phyloP scores from a whole-genome alignment of 2,888 invertebrate genomes.

The Pyrrhosoma nymphula region DNA sequence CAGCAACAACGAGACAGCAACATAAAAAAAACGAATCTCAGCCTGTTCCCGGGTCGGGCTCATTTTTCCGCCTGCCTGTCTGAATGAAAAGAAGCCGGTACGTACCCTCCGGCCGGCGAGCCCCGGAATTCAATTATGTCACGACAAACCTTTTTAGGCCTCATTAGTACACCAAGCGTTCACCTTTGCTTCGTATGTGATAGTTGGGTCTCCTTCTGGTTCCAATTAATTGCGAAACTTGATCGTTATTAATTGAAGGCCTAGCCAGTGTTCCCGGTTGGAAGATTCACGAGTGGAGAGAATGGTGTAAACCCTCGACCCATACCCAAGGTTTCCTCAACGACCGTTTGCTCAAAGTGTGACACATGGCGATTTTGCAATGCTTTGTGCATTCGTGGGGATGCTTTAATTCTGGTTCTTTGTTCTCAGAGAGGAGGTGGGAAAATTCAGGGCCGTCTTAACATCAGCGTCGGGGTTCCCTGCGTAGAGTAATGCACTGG shows the following conservation, averaged over 20 bases:
- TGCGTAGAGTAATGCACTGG: too few relatives aligned
- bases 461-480: too few relatives aligned
- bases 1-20: neutral
- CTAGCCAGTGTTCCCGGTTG: neutral
- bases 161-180: neutral
- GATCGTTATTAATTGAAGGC: constrained; percentile 2
- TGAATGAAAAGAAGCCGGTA: neutral
- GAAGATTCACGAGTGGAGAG: neutral
- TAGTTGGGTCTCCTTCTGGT: neutral
- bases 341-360: neutral
- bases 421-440: too few relatives aligned
- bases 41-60: neutral
- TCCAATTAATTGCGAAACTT: constrained; percentile 13
- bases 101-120: neutral
- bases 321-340: neutral
- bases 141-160: neutral
- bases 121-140: neutral
- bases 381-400: neutral
- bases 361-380: too few relatives aligned
- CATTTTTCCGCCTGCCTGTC: neutral
- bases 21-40: neutral
- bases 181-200: neutral
- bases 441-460: too few relatives aligned
- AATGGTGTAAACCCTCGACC: neutral
- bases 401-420: neutral